These are phyloP conservation scores for Bucco capensis DNA, from an alignment of 2,113 vertebrate genomes.

Conservation along the genomic window DNA sequence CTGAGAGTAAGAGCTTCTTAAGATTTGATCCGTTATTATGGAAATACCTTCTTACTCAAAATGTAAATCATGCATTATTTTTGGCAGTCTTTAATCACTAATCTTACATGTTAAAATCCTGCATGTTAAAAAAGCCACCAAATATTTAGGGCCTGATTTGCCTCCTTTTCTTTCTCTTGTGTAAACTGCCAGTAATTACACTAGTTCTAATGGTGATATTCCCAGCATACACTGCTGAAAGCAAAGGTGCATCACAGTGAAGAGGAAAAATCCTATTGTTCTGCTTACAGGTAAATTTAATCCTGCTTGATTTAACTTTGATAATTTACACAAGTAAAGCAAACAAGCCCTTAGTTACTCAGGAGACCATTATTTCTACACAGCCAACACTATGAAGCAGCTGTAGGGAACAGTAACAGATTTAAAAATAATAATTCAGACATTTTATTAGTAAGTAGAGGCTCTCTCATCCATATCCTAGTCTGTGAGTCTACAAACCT, in stretches of 20 bases:
- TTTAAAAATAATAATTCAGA: constrained; percentile 1
- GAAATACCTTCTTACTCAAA: constrained; percentile 46
- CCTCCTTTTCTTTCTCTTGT: not conserved
- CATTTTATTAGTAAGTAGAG: not conserved
- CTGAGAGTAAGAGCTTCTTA: constrained; percentile 16
- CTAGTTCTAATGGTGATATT: not conserved
- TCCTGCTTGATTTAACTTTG: constrained; percentile 29
- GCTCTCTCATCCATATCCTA: not conserved
- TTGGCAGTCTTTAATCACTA: constrained; percentile 10
- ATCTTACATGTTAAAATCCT: not conserved
- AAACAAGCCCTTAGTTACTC: constrained; percentile 25
- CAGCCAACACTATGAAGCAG: not conserved
- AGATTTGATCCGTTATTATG: constrained; percentile 54
- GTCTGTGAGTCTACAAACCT: not conserved
- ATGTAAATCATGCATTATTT: constrained; percentile 30
- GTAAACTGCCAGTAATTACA: constrained; percentile 6
- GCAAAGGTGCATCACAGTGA: not conserved
- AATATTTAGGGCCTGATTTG: constrained; percentile 15
- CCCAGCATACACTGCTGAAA: not conserved
- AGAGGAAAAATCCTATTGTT: constrained; percentile 17
- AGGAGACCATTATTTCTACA: not conserved
- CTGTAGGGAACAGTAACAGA: constrained; percentile 6
- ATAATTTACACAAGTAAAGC: constrained; percentile 29
- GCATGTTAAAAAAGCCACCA: not conserved
- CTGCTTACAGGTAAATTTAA: constrained; percentile 32